These are phyloP conservation scores for Pectinophora gossypiella DNA, from an alignment of 1,140 invertebrate species.

Conservation along the genomic window DNA sequence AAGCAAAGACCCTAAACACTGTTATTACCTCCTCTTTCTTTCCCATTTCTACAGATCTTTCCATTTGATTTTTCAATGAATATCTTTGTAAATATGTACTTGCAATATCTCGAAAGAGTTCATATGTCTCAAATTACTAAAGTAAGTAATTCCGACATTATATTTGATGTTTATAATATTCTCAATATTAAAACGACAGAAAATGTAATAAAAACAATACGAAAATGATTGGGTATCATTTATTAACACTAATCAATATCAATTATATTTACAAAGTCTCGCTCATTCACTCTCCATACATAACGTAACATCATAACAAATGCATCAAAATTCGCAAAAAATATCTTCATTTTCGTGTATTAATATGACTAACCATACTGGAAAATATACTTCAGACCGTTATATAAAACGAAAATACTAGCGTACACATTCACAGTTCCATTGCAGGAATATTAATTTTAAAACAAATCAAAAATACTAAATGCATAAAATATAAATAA, in stretches of 20 bases:
- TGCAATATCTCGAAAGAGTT: too few species aligned
- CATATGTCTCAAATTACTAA: too few species aligned
- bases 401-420: constrained; percentile 34
- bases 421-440: constrained; percentile 32
- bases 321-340: constrained; percentile 15
- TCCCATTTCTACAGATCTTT: too few species aligned
- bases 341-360: constrained; percentile 7
- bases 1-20: too few species aligned
- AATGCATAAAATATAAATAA: too few species aligned
- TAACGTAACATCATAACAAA: constrained; percentile 41
- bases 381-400: constrained; percentile 11
- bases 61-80: too few species aligned
- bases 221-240: constrained; percentile 30
- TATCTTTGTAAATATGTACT: too few species aligned
- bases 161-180: too few species aligned
- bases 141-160: too few species aligned
- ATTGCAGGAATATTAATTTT: constrained; percentile 32
- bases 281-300: constrained; percentile 28
- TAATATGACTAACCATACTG: constrained; percentile 17
- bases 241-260: constrained; percentile 47
- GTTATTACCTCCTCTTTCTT: too few species aligned
- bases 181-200: too few species aligned
- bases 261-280: constrained; percentile 52
- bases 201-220: constrained; percentile 6
- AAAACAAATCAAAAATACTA: too few species aligned